Conservation (phyloP, 1,140 invertebrate genomes). For the Bombus huntii region DNA sequence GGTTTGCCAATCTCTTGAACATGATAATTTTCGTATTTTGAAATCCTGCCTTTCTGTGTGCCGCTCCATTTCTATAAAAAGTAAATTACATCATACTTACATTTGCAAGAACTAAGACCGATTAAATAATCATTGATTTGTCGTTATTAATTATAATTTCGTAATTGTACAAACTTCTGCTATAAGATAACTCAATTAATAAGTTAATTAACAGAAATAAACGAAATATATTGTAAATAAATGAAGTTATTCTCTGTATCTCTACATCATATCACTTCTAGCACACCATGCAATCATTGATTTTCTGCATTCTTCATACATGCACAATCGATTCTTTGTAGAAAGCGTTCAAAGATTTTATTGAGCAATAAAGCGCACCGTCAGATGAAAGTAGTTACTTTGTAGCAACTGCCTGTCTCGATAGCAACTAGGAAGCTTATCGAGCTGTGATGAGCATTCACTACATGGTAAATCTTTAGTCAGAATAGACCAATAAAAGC, state of each 20-base stretch:
- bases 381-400: slow-evolving; percentile 53
- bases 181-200: background rate
- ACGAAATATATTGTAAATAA: background rate
- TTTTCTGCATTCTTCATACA: slow-evolving; percentile 5
- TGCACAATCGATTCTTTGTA: slow-evolving; percentile 31
- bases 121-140: too few relatives aligned
- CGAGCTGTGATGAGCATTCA: slow-evolving; percentile 60
- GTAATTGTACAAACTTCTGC: background rate
- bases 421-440: slow-evolving; percentile 55
- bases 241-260: background rate
- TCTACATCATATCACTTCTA: background rate
- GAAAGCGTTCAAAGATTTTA: slow-evolving; percentile 28
- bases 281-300: background rate
- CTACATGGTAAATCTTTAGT: slow-evolving; percentile 53
- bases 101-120: too few relatives aligned
- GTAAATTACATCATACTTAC: too few relatives aligned
- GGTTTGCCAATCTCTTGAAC: too few relatives aligned
- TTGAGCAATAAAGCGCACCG: slow-evolving; percentile 39
- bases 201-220: background rate
- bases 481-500: slow-evolving; percentile 60
- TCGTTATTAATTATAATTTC: too few relatives aligned
- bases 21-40: too few relatives aligned
- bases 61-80: too few relatives aligned
- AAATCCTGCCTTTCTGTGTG: too few relatives aligned
- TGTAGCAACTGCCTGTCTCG: slow-evolving; percentile 53